A percentile compares a stretch with the other conserved stretches of the same genome.
Conservation (phyloP, 2,113 vertebrate species). For the Tyto alba region DNA sequence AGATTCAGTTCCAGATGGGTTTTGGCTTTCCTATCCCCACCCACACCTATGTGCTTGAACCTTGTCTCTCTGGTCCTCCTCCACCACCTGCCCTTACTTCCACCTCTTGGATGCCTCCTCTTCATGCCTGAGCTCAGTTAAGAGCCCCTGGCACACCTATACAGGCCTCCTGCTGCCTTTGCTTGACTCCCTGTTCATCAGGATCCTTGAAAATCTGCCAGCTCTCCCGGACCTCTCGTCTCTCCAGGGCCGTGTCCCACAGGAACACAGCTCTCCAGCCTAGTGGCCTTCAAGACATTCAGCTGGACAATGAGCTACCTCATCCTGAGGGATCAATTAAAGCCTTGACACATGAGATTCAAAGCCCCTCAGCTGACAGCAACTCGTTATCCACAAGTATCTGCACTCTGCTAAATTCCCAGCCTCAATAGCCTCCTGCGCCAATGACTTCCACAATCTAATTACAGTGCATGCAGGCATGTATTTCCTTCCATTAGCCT, state of each 20-base stretch:
- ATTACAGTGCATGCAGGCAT: not conserved
- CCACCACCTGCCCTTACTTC: not conserved
- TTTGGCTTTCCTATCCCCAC: not conserved
- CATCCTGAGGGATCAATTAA: not conserved
- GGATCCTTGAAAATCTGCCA: not conserved
- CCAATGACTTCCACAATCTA: not conserved
- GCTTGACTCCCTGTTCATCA: not conserved
- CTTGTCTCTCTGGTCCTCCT: not conserved
- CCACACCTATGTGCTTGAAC: not conserved
- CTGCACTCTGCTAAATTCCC: not conserved
- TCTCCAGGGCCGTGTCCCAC: not conserved
- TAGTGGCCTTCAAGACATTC: not conserved
- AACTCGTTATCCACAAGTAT: not conserved
- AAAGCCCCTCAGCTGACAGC: not conserved
- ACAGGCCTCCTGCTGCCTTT: not conserved
- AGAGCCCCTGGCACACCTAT: not conserved
- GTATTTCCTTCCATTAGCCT: not conserved
- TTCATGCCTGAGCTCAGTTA: not conserved
- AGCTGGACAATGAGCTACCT: not conserved
- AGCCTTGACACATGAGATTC: not conserved
- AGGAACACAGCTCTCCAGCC: not conserved
- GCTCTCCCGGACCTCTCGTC: not conserved
- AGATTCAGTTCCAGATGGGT: not conserved
- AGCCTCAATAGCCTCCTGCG: not conserved
- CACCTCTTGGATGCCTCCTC: not conserved